Base-by-base conservation (phyloP, 2,113 vertebrate species). In the Microcebus griseorufus region DNA sequence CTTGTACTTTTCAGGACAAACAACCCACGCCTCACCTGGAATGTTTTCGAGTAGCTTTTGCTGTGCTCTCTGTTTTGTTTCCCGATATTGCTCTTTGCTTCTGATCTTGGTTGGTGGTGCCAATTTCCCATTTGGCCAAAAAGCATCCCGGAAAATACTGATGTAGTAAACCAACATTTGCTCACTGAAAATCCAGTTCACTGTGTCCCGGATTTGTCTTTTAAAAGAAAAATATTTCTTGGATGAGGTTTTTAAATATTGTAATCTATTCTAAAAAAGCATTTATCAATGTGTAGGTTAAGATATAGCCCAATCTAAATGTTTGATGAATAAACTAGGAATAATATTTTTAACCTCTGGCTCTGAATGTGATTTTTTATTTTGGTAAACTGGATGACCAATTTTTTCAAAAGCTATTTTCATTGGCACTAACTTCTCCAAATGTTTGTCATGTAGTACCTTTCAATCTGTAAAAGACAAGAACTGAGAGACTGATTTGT, bases 31-130 rank as follows among this genome's bases (percentile, higher is more conserved):
- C 96, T 98, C 98, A 99, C 99, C 99, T 99, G 99, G 99, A 98
- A 99, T 99, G 98, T 99, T 99, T 97, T 99, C 99, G 87, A 99
- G 99, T 96, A 99, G 98, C 98, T 99, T 99, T 98, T 99, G 99
- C 97, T 99, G 99, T 65, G 99, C 99, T 90, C 98, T 99, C 97
- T 99, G 99, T 97, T 99, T 99, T 2, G 99, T 99, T 95, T 99
- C 99, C 53, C 96, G 99, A 90, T 99, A 99, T 88, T 99, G 99
- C 5, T 98, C 97, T 20, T 99, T 97, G 0, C 99, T 99, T 95
- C 99, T 99, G 95, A 98, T 96, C 90, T 97, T 98, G 0, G 98
- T 97, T 1, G 99, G 98, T 7, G 99, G 98, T 0, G 99, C 99
- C 95, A 99, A 90, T 97, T 99, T 99, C 69, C 99, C 99, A 2